Evolutionary conservation across 2,113 vertebrate species (phyloP).

Genomic region (Sminthopsis crassicaudata): DNA sequence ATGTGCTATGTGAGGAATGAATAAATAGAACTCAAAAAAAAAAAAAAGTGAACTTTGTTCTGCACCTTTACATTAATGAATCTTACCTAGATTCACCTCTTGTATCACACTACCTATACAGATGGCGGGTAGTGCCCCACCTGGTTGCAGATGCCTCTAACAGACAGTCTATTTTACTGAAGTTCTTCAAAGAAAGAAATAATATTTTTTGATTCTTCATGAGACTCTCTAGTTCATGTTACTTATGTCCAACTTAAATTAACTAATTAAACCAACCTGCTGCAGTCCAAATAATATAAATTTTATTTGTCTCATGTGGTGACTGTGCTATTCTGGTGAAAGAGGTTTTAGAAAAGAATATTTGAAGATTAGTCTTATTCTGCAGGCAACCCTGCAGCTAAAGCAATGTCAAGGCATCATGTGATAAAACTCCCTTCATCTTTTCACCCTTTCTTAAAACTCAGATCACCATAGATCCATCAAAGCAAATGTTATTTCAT

Average conservation of each 20-base stretch:
- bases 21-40: not conserved
- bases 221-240: not conserved
- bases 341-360: not conserved
- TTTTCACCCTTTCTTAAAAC: not conserved
- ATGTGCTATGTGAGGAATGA: not conserved
- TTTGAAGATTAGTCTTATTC: not conserved
- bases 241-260: not conserved
- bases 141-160: too few relatives aligned
- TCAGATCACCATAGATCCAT: not conserved
- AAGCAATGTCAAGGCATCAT: not conserved
- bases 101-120: too few relatives aligned
- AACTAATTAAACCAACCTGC: too few relatives aligned
- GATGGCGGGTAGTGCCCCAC: too few relatives aligned
- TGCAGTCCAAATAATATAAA: not conserved
- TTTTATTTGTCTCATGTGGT: not conserved
- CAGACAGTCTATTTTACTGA: not conserved
- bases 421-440: not conserved
- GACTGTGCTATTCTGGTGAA: not conserved
- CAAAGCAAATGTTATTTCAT: not conserved
- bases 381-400: not conserved
- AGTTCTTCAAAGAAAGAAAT: not conserved
- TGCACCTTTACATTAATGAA: not conserved
- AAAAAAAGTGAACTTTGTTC: not conserved
- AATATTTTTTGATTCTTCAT: not conserved
- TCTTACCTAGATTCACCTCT: too few relatives aligned